phyloP scores from a whole-genome alignment of 2,113 vertebrate genomes.

The Ctenodactylus gundi region DNA sequence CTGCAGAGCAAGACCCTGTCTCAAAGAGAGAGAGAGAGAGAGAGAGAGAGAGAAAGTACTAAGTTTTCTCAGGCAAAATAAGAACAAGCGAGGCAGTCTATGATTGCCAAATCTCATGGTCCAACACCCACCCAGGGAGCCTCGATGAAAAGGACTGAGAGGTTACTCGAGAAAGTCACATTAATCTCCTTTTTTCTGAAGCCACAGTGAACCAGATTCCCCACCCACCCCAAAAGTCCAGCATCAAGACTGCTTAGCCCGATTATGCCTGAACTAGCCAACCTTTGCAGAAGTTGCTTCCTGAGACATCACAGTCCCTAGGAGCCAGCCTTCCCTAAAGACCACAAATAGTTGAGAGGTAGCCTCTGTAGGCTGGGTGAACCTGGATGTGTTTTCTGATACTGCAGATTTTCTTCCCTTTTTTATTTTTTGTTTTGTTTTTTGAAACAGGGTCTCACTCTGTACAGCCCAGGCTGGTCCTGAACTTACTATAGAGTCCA shows the following conservation, averaged over 20 bases:
- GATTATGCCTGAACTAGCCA: neutral
- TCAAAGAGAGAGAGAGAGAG: too few species aligned
- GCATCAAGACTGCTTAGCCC: neutral
- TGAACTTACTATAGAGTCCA: too few species aligned
- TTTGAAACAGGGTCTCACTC: too few species aligned
- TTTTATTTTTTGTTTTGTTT: neutral
- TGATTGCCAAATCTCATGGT: neutral
- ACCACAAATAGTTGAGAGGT: neutral
- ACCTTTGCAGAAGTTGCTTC: neutral
- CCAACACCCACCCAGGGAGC: neutral
- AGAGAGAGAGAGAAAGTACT: too few species aligned
- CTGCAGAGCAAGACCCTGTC: too few species aligned
- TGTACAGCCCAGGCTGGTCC: too few species aligned
- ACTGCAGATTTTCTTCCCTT: neutral
- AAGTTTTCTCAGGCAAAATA: neutral
- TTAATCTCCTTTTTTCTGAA: conserved; percentile 33
- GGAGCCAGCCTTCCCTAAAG: neutral
- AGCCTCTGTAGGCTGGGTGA: neutral
- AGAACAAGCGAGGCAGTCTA: neutral
- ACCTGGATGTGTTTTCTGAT: neutral
- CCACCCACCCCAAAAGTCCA: conserved; percentile 10
- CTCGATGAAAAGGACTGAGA: neutral
- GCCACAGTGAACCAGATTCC: neutral
- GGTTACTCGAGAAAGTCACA: conserved; percentile 49
- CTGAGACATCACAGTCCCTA: neutral